Percentiles rank a stretch among this genome's conserved stretches.
Evolutionary conservation across 2,888 invertebrate species (phyloP).

Genomic region (Cephus sareptanus): DNA sequence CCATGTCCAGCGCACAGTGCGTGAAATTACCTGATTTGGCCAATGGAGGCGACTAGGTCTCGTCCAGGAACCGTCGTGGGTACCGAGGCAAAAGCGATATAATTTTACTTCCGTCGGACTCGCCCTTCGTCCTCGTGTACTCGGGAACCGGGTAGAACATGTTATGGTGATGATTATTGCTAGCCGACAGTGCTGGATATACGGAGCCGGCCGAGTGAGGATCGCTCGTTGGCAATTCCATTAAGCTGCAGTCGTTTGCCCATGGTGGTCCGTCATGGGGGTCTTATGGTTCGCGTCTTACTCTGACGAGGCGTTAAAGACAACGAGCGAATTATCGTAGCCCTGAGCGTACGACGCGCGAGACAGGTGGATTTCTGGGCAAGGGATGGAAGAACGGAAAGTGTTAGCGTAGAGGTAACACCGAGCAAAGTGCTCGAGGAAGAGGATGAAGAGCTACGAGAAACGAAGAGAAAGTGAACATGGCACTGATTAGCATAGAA

Average conservation of each 20-base stretch:
- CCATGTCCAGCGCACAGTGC: not conserved
- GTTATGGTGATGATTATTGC: not conserved
- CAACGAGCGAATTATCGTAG: constrained; percentile 20
- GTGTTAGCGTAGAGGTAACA: constrained; percentile 15
- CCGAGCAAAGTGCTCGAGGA: constrained; percentile 14
- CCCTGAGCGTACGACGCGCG: constrained; percentile 6
- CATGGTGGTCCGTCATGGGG: not conserved
- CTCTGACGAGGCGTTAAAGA: constrained; percentile 25
- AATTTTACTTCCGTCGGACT: not conserved
- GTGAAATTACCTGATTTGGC: not conserved
- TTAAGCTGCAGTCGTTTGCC: not conserved
- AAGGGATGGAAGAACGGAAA: constrained; percentile 5
- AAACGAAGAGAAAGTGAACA: constrained; percentile 32
- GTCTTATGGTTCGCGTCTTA: not conserved
- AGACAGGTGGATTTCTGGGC: not conserved
- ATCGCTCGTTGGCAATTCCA: not conserved
- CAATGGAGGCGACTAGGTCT: not conserved
- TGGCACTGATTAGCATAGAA: constrained; percentile 56
- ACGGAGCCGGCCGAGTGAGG: not conserved
- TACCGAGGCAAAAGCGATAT: not conserved
- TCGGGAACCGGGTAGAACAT: not conserved
- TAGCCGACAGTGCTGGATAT: not conserved
- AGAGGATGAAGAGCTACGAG: constrained; percentile 16
- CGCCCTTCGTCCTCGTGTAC: not conserved
- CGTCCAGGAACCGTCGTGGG: not conserved